phyloP scores from a whole-genome alignment of 2,797 vertebrate species.

The Sebastes matsubarae region DNA sequence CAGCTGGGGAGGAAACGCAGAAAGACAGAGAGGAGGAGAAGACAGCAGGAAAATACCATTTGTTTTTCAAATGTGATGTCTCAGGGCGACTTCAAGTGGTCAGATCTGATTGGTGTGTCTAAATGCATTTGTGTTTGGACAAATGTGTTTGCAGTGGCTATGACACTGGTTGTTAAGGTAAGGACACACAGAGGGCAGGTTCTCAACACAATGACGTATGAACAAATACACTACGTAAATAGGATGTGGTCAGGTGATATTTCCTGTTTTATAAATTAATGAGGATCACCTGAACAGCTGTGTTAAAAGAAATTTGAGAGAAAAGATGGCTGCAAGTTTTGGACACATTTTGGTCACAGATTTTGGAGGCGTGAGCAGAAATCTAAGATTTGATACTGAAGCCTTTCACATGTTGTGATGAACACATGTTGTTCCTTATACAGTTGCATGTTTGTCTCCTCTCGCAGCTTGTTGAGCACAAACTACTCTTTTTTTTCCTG shows the following conservation, averaged over 20 bases:
- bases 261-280: background rate
- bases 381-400: background rate
- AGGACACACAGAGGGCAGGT: background rate
- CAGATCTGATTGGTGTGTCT: background rate
- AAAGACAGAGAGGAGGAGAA: background rate
- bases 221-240: background rate
- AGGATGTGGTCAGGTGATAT: background rate
- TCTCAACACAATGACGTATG: background rate
- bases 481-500: no score
- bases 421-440: no score
- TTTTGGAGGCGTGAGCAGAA: background rate
- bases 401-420: no score
- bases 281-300: no score
- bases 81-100: background rate
- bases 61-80: slow-evolving; percentile 1
- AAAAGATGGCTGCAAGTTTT: background rate
- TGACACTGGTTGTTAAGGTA: background rate
- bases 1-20: background rate
- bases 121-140: background rate
- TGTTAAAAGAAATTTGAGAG: background rate
- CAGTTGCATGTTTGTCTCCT: no score
- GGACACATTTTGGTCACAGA: no score
- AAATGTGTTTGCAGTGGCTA: background rate
- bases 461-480: no score
- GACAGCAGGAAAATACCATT: background rate